Base-by-base conservation (phyloP, 2,797 vertebrate species). In the Microcaecilia unicolor region DNA sequence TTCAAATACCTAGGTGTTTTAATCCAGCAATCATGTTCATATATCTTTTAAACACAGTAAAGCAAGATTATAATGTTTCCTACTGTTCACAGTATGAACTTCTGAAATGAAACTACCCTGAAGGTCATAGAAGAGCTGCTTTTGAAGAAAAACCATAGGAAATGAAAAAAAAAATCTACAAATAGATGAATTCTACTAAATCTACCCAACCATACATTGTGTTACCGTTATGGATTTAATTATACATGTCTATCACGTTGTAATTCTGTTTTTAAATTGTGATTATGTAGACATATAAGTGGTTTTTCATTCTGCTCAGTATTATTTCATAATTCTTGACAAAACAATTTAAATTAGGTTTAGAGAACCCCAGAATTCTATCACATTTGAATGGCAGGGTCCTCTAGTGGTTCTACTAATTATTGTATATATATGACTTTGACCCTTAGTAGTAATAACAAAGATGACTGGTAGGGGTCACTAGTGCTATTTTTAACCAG, bases 11-110 rank as follows among this genome's bases (percentile, higher is more conserved):
- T 37, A n/a, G 17, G 31, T 50, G 41, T 53, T 58, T 63, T 44
- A 66, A 55, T 58, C 48, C 49, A 45, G 25, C 35, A 45, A 29
- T 48, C 33, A 32, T 18, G 44, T 16, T 31, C 36, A 28, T 51
- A 28, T 51, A 14, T 48, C 48, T 38, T 32, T 28, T 34, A 50
- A 51, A 15, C 15, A 48, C 4, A 29, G 33, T 32, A 48, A 55
- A 48, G 30, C 13, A 35, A 34, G 46, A 59, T 37, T 38, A 37
- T 32, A 44, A 35, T 17, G 6, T 28, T 10, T 15, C 34, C 48
- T 20, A 25, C 27, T 28, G 37, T 13, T 47, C 36, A 47, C n/a
- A 40, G 33, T 10, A 21, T 22, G 16, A 23, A 36, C 16, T 15
- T 39, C 15, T 21, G 31, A 49, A 28, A 35, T 6, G 5, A 51